Evolutionary conservation across 2,113 vertebrate species (phyloP).

Genomic region (Holacanthus passer): DNA sequence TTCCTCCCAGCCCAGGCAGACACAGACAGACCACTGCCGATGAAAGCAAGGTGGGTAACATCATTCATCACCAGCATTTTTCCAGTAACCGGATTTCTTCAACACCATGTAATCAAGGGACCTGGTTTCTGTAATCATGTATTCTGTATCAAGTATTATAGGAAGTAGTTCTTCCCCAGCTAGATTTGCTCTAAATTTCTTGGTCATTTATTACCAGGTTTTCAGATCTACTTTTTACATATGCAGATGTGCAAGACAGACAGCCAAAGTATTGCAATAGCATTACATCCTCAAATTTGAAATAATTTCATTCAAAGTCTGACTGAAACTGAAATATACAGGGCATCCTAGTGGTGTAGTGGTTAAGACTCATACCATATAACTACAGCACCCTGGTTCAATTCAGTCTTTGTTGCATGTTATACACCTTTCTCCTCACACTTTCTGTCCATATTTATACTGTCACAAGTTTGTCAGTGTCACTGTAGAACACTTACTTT

Average conservation of each 20-base stretch:
- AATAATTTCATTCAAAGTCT: not conserved
- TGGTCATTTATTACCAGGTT: too few relatives aligned
- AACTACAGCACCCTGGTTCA: not conserved
- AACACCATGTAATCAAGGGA: not conserved
- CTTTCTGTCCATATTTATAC: too few relatives aligned
- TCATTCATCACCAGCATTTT: not conserved
- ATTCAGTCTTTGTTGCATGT: not conserved
- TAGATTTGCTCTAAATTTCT: not conserved
- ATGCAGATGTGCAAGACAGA: not conserved
- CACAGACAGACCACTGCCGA: conserved; percentile 89
- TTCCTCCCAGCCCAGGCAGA: conserved; percentile 96
- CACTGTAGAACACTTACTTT: too few relatives aligned
- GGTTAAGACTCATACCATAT: not conserved
- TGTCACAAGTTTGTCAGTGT: too few relatives aligned
- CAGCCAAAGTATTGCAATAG: not conserved
- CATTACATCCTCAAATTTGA: not conserved
- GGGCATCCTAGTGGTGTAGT: too few relatives aligned
- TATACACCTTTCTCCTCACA: too few relatives aligned
- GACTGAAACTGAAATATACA: not conserved
- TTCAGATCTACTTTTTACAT: not conserved
- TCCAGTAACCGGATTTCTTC: not conserved
- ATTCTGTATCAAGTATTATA: not conserved
- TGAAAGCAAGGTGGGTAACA: conserved; percentile 90
- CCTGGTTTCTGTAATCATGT: not conserved
- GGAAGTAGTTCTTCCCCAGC: too few relatives aligned